These are phyloP conservation scores for Ornithoptera alexandrae DNA, from an alignment of 2,888 invertebrate genomes.

Conservation along the genomic window DNA sequence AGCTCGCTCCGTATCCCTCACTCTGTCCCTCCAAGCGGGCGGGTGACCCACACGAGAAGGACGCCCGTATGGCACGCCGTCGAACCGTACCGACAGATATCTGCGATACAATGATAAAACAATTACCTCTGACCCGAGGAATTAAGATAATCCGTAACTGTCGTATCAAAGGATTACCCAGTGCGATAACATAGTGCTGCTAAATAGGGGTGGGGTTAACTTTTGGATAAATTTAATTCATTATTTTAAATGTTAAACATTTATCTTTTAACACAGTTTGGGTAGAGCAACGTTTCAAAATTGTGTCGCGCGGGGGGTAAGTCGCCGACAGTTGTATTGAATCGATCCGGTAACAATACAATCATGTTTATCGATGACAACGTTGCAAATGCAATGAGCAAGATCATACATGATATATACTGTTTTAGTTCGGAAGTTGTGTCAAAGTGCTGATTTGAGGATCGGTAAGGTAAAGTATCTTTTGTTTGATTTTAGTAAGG, in stretches of 20 bases:
- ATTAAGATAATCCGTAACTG: constrained; percentile 33
- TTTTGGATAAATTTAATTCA: neutral
- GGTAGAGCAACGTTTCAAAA: neutral
- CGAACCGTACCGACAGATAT: constrained; percentile 42
- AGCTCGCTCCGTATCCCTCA: constrained; percentile 41
- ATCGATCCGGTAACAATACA: too few species aligned
- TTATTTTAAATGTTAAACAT: neutral
- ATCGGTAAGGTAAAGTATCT: too few species aligned
- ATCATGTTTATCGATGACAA: too few species aligned
- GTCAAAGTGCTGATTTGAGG: too few species aligned
- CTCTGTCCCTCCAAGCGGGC: constrained; percentile 44
- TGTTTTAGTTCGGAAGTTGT: too few species aligned
- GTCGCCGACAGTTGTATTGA: too few species aligned
- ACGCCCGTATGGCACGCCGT: constrained; percentile 40
- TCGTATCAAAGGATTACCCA: constrained; percentile 25
- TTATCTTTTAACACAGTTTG: neutral
- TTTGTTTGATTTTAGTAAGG: too few species aligned
- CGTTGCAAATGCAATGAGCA: too few species aligned
- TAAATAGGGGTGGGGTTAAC: constrained; percentile 6
- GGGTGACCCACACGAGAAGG: constrained; percentile 43
- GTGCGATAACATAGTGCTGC: constrained; percentile 4
- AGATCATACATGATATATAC: too few species aligned
- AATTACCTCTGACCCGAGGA: constrained; percentile 60
- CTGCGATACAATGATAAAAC: constrained; percentile 57
- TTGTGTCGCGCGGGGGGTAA: neutral